Conservation (phyloP, 2,113 vertebrate species). For the Sciurus niger region DNA sequence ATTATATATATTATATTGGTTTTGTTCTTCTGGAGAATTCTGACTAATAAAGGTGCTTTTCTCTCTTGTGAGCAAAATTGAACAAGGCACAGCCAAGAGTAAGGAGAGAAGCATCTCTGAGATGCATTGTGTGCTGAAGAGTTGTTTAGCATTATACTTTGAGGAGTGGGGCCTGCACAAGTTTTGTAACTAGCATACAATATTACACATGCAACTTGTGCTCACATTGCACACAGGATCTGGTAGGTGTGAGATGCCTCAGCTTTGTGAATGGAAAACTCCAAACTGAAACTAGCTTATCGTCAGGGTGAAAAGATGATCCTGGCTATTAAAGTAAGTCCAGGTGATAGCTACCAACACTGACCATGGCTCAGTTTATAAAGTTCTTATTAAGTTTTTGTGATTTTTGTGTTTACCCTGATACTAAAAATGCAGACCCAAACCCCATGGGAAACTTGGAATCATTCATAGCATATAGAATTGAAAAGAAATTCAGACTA, state of each 20-base stretch:
- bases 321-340: rapidly evolving
- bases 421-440: neutral
- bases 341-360: neutral
- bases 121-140: neutral
- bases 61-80: neutral
- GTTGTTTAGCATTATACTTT: rapidly evolving
- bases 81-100: neutral
- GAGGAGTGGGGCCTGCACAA: rapidly evolving
- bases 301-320: neutral
- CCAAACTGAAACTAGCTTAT: neutral
- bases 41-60: neutral
- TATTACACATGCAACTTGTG: neutral
- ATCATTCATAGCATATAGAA: neutral
- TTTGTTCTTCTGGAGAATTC: neutral
- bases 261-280: neutral
- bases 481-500: neutral
- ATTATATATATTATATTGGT: neutral
- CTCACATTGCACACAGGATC: rapidly evolving
- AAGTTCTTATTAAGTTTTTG: neutral
- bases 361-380: neutral
- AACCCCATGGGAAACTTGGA: neutral
- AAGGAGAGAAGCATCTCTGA: neutral
- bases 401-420: neutral
- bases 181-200: rapidly evolving
- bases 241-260: neutral